phyloP scores from a whole-genome alignment of 2,113 vertebrate species.

The Sminthopsis crassicaudata region DNA sequence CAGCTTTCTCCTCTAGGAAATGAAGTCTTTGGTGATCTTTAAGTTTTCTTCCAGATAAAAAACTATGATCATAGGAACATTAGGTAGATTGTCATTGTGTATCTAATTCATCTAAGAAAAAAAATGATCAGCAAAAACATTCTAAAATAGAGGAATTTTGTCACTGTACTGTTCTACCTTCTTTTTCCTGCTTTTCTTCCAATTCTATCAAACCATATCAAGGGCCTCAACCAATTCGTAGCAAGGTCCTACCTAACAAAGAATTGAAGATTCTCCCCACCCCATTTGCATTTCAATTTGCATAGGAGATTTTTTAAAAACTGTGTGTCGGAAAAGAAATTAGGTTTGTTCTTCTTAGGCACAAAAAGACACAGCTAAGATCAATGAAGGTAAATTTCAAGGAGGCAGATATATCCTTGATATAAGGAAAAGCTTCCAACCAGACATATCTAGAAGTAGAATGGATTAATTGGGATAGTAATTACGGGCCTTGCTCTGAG shows the following conservation, averaged over 20 bases:
- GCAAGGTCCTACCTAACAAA: not conserved
- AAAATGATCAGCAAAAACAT: not conserved
- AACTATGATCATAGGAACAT: not conserved
- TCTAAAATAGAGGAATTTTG: not conserved
- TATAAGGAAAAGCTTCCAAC: not conserved
- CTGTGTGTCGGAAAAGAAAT: not conserved
- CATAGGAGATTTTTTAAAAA: not conserved
- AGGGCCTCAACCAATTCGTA: not conserved
- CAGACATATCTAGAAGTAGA: not conserved
- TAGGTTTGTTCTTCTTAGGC: not conserved
- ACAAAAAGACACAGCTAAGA: not conserved
- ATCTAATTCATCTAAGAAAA: not conserved
- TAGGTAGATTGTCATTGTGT: not conserved
- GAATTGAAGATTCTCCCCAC: not conserved
- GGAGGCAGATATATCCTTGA: not conserved
- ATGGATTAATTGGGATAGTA: not conserved
- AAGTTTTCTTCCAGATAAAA: not conserved
- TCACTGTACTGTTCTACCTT: not conserved
- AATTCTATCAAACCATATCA: not conserved
- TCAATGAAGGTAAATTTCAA: not conserved
- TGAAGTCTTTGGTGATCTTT: not conserved
- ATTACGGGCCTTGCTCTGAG: not conserved
- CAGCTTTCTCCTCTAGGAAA: slow-evolving; percentile 28
- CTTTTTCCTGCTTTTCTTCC: not conserved
- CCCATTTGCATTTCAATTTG: not conserved